phyloP scores from a whole-genome alignment of 2,113 vertebrate species.

The Gopherus flavomarginatus region DNA sequence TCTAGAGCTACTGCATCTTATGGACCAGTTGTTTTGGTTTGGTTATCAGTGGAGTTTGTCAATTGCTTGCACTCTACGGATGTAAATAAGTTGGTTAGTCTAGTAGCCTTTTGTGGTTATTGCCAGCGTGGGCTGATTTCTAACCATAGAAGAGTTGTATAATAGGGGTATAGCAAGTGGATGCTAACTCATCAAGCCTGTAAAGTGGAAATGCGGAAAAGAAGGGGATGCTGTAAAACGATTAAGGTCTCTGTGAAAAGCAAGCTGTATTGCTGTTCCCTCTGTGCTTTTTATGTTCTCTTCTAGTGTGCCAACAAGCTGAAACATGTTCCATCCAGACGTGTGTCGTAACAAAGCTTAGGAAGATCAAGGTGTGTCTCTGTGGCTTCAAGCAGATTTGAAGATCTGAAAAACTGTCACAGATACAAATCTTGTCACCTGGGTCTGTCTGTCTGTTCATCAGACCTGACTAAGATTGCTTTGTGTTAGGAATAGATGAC shows the following conservation, averaged over 20 bases:
- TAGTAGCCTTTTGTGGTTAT: background rate
- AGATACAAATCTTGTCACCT: background rate
- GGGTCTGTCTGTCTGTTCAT: background rate
- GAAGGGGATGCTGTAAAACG: constrained; percentile 1
- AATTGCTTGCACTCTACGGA: background rate
- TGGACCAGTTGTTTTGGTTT: background rate
- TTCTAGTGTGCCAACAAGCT: background rate
- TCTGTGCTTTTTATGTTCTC: background rate
- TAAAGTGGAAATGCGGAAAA: constrained; percentile 5
- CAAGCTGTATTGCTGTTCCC: background rate
- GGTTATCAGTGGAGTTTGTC: background rate
- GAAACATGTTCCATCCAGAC: background rate
- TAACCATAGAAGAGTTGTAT: background rate
- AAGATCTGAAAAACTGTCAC: background rate
- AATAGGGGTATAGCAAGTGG: background rate
- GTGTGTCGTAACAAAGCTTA: background rate
- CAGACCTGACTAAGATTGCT: fast-evolving
- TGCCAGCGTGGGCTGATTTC: background rate
- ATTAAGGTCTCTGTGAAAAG: constrained; percentile 11
- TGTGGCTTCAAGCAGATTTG: background rate
- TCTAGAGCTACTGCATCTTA: constrained; percentile 25
- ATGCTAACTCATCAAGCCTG: background rate
- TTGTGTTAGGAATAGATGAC: background rate
- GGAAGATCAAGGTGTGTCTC: constrained; percentile 3
- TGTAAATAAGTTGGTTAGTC: background rate